phyloP scores from a whole-genome alignment of 2,797 vertebrate genomes.

The Pipistrellus pipistrellus region DNA sequence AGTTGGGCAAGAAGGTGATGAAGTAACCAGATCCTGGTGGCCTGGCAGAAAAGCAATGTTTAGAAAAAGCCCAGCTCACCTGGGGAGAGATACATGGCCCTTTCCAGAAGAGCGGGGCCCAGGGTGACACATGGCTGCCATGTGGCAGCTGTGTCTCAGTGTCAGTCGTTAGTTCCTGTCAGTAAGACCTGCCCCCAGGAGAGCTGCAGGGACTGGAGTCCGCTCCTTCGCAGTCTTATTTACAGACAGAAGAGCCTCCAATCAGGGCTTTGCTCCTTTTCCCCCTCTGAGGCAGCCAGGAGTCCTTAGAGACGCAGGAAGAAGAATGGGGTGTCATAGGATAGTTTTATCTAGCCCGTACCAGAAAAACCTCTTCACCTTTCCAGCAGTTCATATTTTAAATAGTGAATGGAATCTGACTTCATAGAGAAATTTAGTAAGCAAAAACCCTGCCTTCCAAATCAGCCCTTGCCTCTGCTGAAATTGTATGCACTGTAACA shows the following conservation, averaged over 20 bases:
- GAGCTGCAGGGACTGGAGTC: conserved; percentile 74
- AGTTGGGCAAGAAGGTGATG: conserved; percentile 76
- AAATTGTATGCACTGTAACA: not conserved
- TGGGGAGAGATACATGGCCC: conserved; percentile 79
- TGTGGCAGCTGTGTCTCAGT: conserved; percentile 87
- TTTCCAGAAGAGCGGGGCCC: conserved; percentile 81
- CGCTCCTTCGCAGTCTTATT: not conserved
- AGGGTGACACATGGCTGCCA: conserved; percentile 87
- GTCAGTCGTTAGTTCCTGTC: conserved; percentile 85
- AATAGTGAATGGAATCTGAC: not conserved
- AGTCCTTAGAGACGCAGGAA: not conserved
- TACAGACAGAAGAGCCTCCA: not conserved
- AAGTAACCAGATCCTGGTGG: conserved; percentile 77
- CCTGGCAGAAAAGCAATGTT: conserved; percentile 83
- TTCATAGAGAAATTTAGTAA: not conserved
- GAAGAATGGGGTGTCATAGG: not conserved
- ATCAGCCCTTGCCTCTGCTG: not conserved
- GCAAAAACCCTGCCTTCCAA: not conserved
- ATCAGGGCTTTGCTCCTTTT: not conserved
- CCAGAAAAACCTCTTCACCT: not conserved
- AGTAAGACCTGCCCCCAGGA: conserved; percentile 80
- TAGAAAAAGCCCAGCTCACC: conserved; percentile 78
- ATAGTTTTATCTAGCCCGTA: not conserved
- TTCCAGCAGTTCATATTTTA: not conserved
- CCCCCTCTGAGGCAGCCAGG: not conserved